phyloP scores from a whole-genome alignment of 1,140 invertebrate species.

The Leucophenga varia region DNA sequence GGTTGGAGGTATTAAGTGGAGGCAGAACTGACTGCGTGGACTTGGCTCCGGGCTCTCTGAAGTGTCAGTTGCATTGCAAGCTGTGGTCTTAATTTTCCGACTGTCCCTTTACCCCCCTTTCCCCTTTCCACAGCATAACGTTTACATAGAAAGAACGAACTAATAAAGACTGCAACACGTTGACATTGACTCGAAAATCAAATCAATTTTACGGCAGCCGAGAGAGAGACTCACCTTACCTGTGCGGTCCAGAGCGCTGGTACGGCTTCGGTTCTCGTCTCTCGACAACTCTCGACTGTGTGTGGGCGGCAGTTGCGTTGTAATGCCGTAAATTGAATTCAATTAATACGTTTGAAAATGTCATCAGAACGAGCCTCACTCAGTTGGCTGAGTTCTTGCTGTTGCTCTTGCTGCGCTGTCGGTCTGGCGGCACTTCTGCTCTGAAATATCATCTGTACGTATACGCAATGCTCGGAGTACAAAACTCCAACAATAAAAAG shows the following conservation, averaged over 20 bases:
- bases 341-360: slow-evolving; percentile 41
- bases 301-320: slow-evolving; percentile 4
- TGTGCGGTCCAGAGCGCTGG: not conserved
- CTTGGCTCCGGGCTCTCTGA: too few relatives aligned
- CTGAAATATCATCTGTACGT: too few relatives aligned
- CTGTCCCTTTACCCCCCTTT: not conserved
- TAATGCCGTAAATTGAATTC: slow-evolving; percentile 34
- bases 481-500: too few relatives aligned
- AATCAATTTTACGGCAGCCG: slow-evolving; percentile 25
- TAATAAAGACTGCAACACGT: slow-evolving; percentile 7
- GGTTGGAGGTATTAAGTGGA: too few relatives aligned
- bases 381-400: slow-evolving; percentile 6
- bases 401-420: too few relatives aligned
- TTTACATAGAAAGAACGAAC: too few relatives aligned
- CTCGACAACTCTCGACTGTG: not conserved
- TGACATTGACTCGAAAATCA: slow-evolving; percentile 33
- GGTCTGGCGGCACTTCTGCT: too few relatives aligned
- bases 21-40: too few relatives aligned
- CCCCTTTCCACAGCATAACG: not conserved
- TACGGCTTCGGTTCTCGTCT: not conserved
- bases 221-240: not conserved
- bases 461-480: too few relatives aligned
- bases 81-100: not conserved
- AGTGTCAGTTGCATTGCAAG: slow-evolving; percentile 11
- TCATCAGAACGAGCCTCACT: slow-evolving; percentile 21